Conservation (phyloP, 1,140 invertebrate genomes). For the Formica exsecta region DNA sequence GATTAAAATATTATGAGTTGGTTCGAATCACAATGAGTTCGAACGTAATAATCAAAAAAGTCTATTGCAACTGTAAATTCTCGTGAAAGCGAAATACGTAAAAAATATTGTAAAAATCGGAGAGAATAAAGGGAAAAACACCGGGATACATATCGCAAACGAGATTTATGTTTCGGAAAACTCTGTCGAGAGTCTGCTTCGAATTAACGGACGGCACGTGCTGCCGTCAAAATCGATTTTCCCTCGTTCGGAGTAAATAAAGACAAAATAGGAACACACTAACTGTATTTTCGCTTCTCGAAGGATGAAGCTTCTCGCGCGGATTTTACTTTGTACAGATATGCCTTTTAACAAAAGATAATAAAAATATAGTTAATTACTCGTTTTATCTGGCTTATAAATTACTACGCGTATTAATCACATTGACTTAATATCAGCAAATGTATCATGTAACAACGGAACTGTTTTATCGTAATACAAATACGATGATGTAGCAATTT, state of each 20-base stretch:
- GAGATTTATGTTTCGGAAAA: slow-evolving; percentile 34
- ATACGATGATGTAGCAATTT: slow-evolving; percentile 41
- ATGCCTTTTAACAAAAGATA: slow-evolving; percentile 3
- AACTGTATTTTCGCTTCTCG: slow-evolving; percentile 29
- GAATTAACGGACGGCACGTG: slow-evolving; percentile 48
- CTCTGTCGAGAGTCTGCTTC: slow-evolving; percentile 47
- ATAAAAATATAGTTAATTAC: slow-evolving; percentile 29
- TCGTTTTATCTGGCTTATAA: neutral
- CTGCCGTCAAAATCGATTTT: slow-evolving; percentile 31
- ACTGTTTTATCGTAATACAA: neutral
- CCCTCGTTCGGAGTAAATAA: slow-evolving; percentile 18
- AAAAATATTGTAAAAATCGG: neutral
- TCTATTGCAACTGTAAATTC: neutral
- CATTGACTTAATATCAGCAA: neutral
- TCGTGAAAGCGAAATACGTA: neutral
- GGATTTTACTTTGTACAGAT: neutral
- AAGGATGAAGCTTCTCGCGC: slow-evolving; percentile 13
- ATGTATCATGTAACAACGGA: slow-evolving; percentile 25
- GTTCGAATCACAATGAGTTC: neutral
- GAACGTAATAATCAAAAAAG: neutral
- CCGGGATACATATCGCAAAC: neutral
- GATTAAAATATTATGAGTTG: neutral
- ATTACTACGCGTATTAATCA: slow-evolving; percentile 36
- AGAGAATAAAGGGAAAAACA: neutral
- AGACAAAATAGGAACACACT: slow-evolving; percentile 36